These are phyloP conservation scores for Sphaeridia pumilis DNA, from an alignment of 2,888 invertebrate genomes.

Conservation along the genomic window DNA sequence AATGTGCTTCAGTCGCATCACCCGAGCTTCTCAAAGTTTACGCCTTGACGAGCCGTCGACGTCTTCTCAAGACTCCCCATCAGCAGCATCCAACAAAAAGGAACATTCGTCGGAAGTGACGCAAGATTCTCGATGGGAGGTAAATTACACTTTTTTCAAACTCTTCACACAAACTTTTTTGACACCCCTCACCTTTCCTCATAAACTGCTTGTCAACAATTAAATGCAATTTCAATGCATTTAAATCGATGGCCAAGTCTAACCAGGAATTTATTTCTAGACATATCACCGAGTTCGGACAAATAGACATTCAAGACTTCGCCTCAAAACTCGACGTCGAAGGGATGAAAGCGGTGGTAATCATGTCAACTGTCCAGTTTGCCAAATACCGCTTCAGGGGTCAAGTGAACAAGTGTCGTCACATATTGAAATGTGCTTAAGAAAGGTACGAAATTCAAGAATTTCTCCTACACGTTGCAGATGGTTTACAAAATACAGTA, in stretches of 20 bases:
- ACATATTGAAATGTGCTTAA: constrained; percentile 59
- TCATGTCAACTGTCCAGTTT: constrained; percentile 69
- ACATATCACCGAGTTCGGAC: constrained; percentile 61
- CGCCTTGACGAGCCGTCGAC: constrained; percentile 29
- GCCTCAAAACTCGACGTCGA: constrained; percentile 57
- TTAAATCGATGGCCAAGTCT: neutral
- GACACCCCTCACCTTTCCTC: too few relatives aligned
- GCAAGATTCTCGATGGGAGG: constrained; percentile 56
- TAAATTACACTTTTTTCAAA: constrained; percentile 37
- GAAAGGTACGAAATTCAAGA: constrained; percentile 43
- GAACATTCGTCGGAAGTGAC: constrained; percentile 41
- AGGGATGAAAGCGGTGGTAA: constrained; percentile 44
- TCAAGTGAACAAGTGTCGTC: constrained; percentile 57
- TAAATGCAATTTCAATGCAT: neutral
- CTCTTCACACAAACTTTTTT: too few relatives aligned
- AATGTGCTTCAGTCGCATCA: constrained; percentile 36
- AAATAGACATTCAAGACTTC: constrained; percentile 57
- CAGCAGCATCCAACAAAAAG: constrained; percentile 25
- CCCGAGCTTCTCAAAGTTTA: constrained; percentile 23
- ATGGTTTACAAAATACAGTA: neutral
- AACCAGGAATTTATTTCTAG: constrained; percentile 38
- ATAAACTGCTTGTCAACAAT: too few relatives aligned
- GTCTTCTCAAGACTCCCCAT: constrained; percentile 28
- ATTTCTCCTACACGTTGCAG: neutral
- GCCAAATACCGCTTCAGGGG: constrained; percentile 53